Conservation (phyloP, 92 coral and sea anemone genomes). For the Palythoa caribaeorum region DNA sequence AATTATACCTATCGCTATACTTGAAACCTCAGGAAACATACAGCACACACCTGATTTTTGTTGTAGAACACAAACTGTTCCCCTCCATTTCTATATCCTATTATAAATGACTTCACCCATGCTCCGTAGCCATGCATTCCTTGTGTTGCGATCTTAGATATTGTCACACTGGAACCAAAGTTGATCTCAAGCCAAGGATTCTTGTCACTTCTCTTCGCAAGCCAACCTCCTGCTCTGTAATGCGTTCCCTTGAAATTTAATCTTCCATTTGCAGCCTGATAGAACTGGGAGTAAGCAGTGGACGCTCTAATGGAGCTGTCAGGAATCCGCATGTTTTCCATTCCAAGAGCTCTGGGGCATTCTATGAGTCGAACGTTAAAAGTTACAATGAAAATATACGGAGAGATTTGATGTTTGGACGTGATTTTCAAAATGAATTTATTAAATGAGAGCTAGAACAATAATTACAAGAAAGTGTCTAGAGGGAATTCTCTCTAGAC, state of each 20-base stretch:
- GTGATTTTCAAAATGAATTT: too few relatives aligned
- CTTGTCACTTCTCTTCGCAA: neutral
- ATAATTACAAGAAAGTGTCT: too few relatives aligned
- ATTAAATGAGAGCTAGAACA: too few relatives aligned
- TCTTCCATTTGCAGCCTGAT: constrained; percentile 12
- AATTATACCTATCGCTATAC: too few relatives aligned
- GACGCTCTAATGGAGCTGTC: constrained; percentile 3
- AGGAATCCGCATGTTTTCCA: neutral
- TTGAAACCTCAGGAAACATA: neutral
- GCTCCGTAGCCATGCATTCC: neutral
- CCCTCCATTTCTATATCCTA: neutral
- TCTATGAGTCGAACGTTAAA: neutral
- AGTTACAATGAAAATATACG: too few relatives aligned
- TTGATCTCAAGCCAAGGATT: constrained; percentile 18
- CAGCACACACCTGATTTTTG: neutral
- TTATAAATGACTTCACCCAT: neutral
- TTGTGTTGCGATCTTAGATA: constrained; percentile 2
- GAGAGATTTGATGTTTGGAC: too few relatives aligned
- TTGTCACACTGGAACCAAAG: neutral
- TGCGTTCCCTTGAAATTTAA: neutral
- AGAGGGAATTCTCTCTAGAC: too few relatives aligned
- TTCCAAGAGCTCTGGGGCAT: constrained; percentile 21
- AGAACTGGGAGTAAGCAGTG: neutral
- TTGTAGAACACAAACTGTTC: neutral
- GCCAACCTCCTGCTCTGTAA: constrained; percentile 1